A percentile compares a stretch with the other conserved stretches of the same genome.
These are phyloP conservation scores for Colistium nudipinnis DNA, from an alignment of 2,113 vertebrate species.

Conservation along the genomic window DNA sequence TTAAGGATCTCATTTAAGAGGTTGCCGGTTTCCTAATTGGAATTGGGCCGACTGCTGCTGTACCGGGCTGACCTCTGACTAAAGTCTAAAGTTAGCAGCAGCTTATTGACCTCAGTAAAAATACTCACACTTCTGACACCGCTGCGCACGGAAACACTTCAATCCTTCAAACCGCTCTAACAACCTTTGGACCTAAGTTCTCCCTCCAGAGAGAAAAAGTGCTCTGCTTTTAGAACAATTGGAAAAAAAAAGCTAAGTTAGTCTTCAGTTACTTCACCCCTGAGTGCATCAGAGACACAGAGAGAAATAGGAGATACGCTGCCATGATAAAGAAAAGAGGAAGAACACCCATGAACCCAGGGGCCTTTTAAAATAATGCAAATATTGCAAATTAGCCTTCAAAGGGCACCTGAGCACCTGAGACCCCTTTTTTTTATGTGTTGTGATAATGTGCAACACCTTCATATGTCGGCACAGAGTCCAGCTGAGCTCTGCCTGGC, in stretches of 20 bases:
- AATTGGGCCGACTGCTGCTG: constrained; percentile 50
- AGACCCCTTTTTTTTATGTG: constrained; percentile 13
- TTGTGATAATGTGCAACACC: background rate
- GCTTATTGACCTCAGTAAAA: constrained; percentile 54
- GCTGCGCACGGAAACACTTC: constrained; percentile 24
- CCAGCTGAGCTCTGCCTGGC: constrained; percentile 34
- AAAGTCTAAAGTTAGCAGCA: constrained; percentile 64
- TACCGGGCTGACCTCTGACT: constrained; percentile 46
- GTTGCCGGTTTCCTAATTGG: constrained; percentile 72
- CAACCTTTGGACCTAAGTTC: constrained; percentile 18
- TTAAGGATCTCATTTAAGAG: constrained; percentile 80
- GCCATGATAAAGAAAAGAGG: background rate
- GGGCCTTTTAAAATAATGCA: background rate
- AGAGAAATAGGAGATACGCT: background rate
- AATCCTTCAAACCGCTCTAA: constrained; percentile 37
- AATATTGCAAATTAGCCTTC: background rate
- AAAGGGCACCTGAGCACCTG: constrained; percentile 1
- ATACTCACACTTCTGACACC: constrained; percentile 41
- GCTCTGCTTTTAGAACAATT: constrained; percentile 9
- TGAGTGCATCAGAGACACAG: background rate
- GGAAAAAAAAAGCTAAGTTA: background rate
- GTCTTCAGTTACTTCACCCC: background rate
- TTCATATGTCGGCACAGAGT: constrained; percentile 34
- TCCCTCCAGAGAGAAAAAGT: constrained; percentile 5
- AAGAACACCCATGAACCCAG: background rate